A percentile compares a stretch with the other conserved stretches of the same genome.
phyloP scores from a whole-genome alignment of 2,888 invertebrate species.

The Polymixis lichenea region DNA sequence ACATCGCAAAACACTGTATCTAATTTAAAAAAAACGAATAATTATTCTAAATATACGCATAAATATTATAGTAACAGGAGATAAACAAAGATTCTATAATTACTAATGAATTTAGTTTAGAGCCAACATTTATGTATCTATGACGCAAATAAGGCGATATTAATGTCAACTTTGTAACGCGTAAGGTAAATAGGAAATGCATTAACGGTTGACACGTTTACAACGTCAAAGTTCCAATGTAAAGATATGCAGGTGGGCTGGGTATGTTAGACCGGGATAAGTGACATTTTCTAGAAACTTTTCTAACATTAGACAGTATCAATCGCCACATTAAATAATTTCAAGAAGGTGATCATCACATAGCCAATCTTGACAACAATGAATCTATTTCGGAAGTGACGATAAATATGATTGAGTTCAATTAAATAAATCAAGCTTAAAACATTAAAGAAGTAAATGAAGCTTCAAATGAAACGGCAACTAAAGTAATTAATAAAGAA shows the following conservation, averaged over 20 bases:
- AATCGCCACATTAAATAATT: background rate
- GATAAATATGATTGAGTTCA: background rate
- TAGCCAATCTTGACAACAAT: background rate
- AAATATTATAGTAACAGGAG: slow-evolving; percentile 76
- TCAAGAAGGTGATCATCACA: background rate
- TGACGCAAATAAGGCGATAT: slow-evolving; percentile 74
- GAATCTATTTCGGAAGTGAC: background rate
- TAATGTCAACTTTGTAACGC: slow-evolving; percentile 55
- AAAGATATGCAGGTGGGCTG: slow-evolving; percentile 22
- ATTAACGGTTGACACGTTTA: slow-evolving; percentile 41
- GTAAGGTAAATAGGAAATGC: slow-evolving; percentile 29
- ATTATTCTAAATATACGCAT: slow-evolving; percentile 72
- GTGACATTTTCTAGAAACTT: background rate
- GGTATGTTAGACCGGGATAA: background rate
- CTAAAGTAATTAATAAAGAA: slow-evolving; percentile 48
- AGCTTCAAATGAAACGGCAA: slow-evolving; percentile 5
- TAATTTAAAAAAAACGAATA: slow-evolving; percentile 71
- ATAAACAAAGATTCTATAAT: slow-evolving; percentile 81
- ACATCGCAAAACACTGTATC: slow-evolving; percentile 63
- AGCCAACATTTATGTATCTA: slow-evolving; percentile 76
- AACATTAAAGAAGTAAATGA: slow-evolving; percentile 9
- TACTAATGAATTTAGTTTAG: slow-evolving; percentile 72
- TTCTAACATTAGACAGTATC: background rate
- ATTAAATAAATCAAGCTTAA: background rate
- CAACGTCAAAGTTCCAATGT: slow-evolving; percentile 14